Evolutionary conservation across 2,113 vertebrate species (phyloP), one percentile per base, ranked within the genome.

Genomic region (Ceyx cyanopectus): DNA sequence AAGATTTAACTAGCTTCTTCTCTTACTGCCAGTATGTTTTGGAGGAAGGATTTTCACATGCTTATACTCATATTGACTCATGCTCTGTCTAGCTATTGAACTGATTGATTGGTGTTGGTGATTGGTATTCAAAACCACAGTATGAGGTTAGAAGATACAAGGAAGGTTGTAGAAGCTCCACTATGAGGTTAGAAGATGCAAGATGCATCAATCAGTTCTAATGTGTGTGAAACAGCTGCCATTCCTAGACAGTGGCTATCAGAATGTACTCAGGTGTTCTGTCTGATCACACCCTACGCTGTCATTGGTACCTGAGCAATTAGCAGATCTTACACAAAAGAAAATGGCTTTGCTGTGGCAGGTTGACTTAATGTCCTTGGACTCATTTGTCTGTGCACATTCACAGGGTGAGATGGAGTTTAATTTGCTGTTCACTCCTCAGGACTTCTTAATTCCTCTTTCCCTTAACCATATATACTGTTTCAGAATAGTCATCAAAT

Each of bases 291-390:
- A 23, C 20, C 30, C 69, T 37, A 58, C 8, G 53, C 8, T 22
- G 23, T 48, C 1, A 0, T 20, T 72, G 13, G 67, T 61, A 24
- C 6, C 27, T 6, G 18, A 23, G 17, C 1, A 2, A 68, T 27
- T 45, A 90, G 62, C 22, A 60, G 40, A 81, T 65, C 19, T 68
- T 40, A 45, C 12, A 26, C 17, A 40, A 27, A 58, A 67, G 6
- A 30, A 48, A 18, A 15, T 27, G 4, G 40, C 40, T 46, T 27
- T 20, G 19, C 12, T 10, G 5, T 68, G 30, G 10, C 24, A 51
- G 40, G 5, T 6, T 26, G 12, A 34, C 40, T 74, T 60, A 41
- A 27, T 60, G 19, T 41, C 34, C 29, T 54, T 48, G 29, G 32
- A 48, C 22, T 67, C 50, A 50, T 15, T 43, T 0, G 0, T 40